phyloP scores from a whole-genome alignment of 2,797 vertebrate species.

The Microtus obscurus region DNA sequence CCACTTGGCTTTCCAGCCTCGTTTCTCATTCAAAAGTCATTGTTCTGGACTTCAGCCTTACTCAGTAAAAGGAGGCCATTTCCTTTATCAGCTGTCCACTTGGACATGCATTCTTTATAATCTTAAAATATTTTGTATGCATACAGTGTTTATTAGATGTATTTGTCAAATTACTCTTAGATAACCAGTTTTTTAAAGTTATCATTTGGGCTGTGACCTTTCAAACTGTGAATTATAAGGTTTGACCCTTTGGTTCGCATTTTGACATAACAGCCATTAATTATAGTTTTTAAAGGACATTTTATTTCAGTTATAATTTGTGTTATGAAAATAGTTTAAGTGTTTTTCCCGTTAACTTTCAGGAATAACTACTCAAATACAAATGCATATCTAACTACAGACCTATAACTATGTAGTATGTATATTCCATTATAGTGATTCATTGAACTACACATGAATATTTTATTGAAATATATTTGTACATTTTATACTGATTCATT shows the following conservation, averaged over 20 bases:
- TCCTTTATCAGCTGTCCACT: constrained; percentile 77
- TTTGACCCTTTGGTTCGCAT: constrained; percentile 77
- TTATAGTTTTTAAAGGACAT: constrained; percentile 83
- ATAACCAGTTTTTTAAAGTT: constrained; percentile 82
- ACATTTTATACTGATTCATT: background rate
- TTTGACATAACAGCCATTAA: constrained; percentile 80
- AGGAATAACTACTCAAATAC: constrained; percentile 57
- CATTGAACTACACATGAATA: background rate
- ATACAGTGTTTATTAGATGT: constrained; percentile 73
- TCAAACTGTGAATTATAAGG: constrained; percentile 83
- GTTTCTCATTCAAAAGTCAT: constrained; percentile 70
- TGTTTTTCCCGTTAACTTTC: constrained; percentile 74
- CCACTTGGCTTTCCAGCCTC: constrained; percentile 69
- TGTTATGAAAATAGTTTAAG: constrained; percentile 74
- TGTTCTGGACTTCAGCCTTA: constrained; percentile 77
- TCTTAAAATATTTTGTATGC: constrained; percentile 74
- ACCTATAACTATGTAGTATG: background rate
- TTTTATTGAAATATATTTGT: constrained; percentile 42
- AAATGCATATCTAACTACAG: constrained; percentile 8
- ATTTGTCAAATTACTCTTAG: constrained; percentile 80
- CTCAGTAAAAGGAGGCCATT: constrained; percentile 60
- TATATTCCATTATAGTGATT: constrained; percentile 41
- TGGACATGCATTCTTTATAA: constrained; percentile 65
- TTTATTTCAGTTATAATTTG: constrained; percentile 76
- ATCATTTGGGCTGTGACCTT: constrained; percentile 82